These are phyloP conservation scores for Ochropleura plecta DNA, from an alignment of 2,888 invertebrate genomes.

Conservation along the genomic window DNA sequence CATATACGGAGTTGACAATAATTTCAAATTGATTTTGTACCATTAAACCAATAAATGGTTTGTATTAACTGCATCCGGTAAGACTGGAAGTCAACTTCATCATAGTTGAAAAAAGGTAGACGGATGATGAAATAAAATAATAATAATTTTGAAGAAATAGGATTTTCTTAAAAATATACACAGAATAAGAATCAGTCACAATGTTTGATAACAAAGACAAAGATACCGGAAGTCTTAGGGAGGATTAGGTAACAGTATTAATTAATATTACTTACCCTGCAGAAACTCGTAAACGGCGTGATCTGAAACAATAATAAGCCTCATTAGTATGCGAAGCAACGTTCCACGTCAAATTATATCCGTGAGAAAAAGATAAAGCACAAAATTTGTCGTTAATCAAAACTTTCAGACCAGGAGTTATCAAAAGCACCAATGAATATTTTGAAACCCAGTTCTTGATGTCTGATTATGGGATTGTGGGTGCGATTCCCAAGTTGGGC, in stretches of 20 bases:
- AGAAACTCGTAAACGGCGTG: conserved; percentile 96
- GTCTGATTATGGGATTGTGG: too few species aligned
- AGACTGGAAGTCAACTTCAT: too few species aligned
- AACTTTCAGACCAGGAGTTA: background rate
- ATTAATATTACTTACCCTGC: conserved; percentile 92
- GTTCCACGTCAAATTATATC: conserved; percentile 27
- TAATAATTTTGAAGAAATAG: background rate
- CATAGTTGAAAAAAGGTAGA: too few species aligned
- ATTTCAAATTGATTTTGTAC: too few species aligned
- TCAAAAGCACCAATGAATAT: background rate
- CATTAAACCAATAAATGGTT: too few species aligned
- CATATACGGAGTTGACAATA: too few species aligned
- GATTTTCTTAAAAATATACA: background rate
- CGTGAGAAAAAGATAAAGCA: conserved; percentile 18
- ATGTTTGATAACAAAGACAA: conserved; percentile 20
- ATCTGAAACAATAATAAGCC: conserved; percentile 92
- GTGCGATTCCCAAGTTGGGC: too few species aligned
- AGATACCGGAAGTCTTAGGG: conserved; percentile 26
- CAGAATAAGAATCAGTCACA: conserved; percentile 4
- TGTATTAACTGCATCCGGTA: too few species aligned
- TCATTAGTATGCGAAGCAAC: conserved; percentile 46
- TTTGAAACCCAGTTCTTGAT: background rate
- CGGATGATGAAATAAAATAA: too few species aligned
- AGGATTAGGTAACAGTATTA: conserved; percentile 36
- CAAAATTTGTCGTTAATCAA: conserved; percentile 13